Evolutionary conservation across 1,140 invertebrate species (phyloP).

Genomic region (Ephestia elutella): DNA sequence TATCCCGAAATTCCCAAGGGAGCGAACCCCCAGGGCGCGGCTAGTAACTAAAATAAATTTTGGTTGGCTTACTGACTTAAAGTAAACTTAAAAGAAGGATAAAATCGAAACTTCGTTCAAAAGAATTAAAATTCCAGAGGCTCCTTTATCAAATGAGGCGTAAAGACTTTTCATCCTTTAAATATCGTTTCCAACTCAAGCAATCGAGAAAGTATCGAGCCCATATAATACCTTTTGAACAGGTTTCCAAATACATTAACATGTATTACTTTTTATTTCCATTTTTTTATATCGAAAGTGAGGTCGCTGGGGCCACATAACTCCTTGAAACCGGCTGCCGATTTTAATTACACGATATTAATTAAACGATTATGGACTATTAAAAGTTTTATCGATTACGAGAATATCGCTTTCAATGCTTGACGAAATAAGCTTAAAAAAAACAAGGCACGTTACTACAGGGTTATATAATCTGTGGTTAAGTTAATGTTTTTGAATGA

Average conservation of each 20-base stretch:
- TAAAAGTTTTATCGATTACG: not conserved
- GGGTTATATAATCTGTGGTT: too few species aligned
- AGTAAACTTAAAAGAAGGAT: too few species aligned
- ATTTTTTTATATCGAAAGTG: slow-evolving; percentile 1
- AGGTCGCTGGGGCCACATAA: not conserved
- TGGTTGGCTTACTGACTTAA: too few species aligned
- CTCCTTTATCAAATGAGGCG: too few species aligned
- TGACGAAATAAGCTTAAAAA: not conserved
- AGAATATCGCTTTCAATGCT: not conserved
- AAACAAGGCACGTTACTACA: too few species aligned
- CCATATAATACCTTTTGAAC: not conserved
- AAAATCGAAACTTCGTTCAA: too few species aligned
- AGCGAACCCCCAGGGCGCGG: too few species aligned
- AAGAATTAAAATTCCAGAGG: too few species aligned
- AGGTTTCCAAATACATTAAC: not conserved
- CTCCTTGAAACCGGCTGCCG: not conserved
- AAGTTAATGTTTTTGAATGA: too few species aligned
- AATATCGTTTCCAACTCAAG: not conserved
- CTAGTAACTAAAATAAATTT: too few species aligned
- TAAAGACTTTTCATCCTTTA: too few species aligned
- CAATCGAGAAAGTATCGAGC: not conserved
- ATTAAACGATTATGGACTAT: not conserved
- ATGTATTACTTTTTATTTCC: not conserved
- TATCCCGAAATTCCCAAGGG: too few species aligned
- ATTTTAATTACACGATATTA: not conserved